Evolutionary conservation across 2,888 invertebrate genomes (phyloP), one percentile per base, ranked within the genome.

Genomic region (Phlogophora meticulosa): DNA sequence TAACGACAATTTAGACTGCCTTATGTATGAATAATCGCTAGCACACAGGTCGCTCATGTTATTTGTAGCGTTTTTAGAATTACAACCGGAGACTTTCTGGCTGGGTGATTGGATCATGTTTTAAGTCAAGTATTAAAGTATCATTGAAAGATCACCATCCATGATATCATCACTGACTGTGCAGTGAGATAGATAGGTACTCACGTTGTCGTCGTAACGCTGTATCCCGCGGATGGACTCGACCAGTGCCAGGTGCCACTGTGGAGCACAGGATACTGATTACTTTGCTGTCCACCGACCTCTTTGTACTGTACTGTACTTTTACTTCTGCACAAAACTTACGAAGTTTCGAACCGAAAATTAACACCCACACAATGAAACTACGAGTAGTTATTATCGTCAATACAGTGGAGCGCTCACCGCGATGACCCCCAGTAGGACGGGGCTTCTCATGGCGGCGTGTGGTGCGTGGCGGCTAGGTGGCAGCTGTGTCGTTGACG

Each of bases 171-270:
- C 5, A 28, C 28, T 5, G 28, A 28, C 28, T 28, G 28, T 28
- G 5, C 2, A 5, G 28, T 4, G 28, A 28, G 28, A 28, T 2
- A 4, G 28, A 28, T 28, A n/a, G n/a, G n/a, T 42, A 77, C 76
- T 78, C 36, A 76, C 76, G 9, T 48, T 34, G 1, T 36, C 42
- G 38, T 43, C 20, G 11, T 9, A 22, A 20, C 2, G 32, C 3
- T 15, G 43, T 32, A 15, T 5, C 9, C 36, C 28, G 15, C 17
- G 70, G 9, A 32, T 13, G 7, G 52, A 9, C 34, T 17, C 52
- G 17, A 17, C 22, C 24, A 59, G 42, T 53, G 36, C 40, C 17
- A 72, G 40, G 4, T 51, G 76, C 46, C 76, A 70, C 72, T 76
- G 57, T 22, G 42, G 42, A 68, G 22, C 17, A 72, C 36, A 51